Conservation (phyloP, 1,140 invertebrate species). For the Colletes gigas region DNA sequence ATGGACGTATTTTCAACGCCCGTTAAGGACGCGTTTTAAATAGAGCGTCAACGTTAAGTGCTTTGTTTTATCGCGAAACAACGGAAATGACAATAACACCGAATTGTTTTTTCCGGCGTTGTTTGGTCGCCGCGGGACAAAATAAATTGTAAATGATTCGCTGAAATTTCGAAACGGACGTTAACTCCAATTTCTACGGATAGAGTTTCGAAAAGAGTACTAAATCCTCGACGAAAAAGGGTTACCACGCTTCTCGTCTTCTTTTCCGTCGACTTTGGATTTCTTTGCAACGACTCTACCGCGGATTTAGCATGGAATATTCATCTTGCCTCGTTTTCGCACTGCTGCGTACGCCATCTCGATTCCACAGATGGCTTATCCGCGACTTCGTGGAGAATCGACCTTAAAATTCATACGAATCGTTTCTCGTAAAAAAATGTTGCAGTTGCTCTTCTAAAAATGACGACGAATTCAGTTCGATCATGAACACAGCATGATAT, state of each 20-base stretch:
- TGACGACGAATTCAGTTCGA: neutral
- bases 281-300: slow-evolving; percentile 70
- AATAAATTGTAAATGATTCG: neutral
- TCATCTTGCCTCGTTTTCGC: slow-evolving; percentile 73
- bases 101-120: neutral
- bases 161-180: slow-evolving; percentile 42
- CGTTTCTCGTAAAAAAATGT: slow-evolving; percentile 28
- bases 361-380: slow-evolving; percentile 59
- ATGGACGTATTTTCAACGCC: neutral
- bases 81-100: neutral
- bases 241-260: slow-evolving; percentile 43
- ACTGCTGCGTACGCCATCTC: slow-evolving; percentile 49
- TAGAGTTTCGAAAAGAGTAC: slow-evolving; percentile 28
- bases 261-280: slow-evolving; percentile 52
- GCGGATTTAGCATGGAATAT: slow-evolving; percentile 77
- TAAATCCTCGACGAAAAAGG: slow-evolving; percentile 61
- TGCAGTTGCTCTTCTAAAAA: neutral
- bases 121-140: too few species aligned
- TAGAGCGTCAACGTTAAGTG: neutral
- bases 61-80: neutral
- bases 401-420: slow-evolving; percentile 61
- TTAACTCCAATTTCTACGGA: slow-evolving; percentile 33
- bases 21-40: neutral
- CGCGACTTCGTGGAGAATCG: slow-evolving; percentile 52
- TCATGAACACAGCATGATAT: neutral